Conservation (phyloP, 2,113 vertebrate species). For the Zingel zingel region DNA sequence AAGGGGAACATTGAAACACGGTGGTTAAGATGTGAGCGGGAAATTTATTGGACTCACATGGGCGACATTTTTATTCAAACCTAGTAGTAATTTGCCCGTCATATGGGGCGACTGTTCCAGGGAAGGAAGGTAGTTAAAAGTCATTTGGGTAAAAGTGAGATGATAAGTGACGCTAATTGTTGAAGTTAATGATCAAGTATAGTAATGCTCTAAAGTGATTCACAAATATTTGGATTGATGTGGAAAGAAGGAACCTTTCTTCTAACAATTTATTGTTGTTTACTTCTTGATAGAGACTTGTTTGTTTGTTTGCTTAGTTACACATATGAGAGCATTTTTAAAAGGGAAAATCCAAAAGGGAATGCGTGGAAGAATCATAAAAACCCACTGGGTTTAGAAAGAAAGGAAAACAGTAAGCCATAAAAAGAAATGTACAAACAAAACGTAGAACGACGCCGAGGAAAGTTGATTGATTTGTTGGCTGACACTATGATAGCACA, state of each 20-base stretch:
- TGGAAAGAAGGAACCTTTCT: constrained; percentile 4
- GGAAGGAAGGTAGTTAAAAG: constrained; percentile 9
- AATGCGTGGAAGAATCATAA: constrained; percentile 19
- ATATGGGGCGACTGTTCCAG: constrained; percentile 9
- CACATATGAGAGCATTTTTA: neutral
- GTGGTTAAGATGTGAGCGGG: constrained; percentile 60
- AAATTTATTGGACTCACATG: constrained; percentile 75
- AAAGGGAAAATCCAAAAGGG: constrained; percentile 5
- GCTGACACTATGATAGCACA: neutral
- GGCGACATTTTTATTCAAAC: constrained; percentile 59
- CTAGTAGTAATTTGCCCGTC: constrained; percentile 60
- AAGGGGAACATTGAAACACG: constrained; percentile 72
- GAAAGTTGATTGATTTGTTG: neutral
- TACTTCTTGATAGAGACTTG: constrained; percentile 9
- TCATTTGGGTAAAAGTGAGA: constrained; percentile 20
- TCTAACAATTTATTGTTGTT: neutral
- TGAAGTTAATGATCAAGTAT: constrained; percentile 6
- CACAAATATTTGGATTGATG: constrained; percentile 11
- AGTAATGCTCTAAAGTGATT: constrained; percentile 13
- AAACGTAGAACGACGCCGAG: neutral
- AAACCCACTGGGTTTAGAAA: neutral
- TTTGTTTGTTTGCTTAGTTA: constrained; percentile 22
- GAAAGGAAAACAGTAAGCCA: neutral
- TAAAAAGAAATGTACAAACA: neutral
- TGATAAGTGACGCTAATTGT: constrained; percentile 20